phyloP scores from a whole-genome alignment of 2,113 vertebrate species.

The Pagrus major region DNA sequence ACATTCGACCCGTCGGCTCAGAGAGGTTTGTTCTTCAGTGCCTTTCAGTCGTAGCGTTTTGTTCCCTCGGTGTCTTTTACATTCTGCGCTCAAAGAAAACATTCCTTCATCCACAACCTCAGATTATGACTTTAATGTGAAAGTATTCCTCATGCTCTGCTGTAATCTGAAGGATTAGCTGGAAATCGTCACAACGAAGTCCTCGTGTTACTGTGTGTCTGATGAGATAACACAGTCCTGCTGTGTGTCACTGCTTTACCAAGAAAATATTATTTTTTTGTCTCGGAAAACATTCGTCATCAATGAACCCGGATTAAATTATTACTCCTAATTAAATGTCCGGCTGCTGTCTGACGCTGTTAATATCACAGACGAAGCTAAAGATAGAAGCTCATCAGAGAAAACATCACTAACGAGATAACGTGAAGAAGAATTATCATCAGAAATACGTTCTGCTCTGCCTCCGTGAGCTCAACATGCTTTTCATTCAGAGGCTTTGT shows the following conservation, averaged over 20 bases:
- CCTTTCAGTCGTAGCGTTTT: too few relatives aligned
- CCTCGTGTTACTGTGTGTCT: background rate
- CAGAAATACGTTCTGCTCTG: slow-evolving; percentile 35
- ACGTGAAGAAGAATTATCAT: slow-evolving; percentile 29
- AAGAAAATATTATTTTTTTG: background rate
- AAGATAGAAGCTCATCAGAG: slow-evolving; percentile 36
- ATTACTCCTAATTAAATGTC: slow-evolving; percentile 62
- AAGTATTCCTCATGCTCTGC: background rate
- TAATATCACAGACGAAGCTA: slow-evolving; percentile 33
- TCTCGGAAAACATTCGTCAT: slow-evolving; percentile 38
- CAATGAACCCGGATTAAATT: slow-evolving; percentile 24
- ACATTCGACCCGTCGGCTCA: too few relatives aligned
- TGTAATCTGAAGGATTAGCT: too few relatives aligned
- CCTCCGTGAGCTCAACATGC: slow-evolving; percentile 32
- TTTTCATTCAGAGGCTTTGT: slow-evolving; percentile 47
- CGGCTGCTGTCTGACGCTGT: slow-evolving; percentile 37
- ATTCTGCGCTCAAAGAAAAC: too few relatives aligned
- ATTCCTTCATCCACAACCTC: too few relatives aligned
- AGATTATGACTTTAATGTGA: background rate
- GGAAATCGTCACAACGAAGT: background rate
- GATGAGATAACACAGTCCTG: background rate
- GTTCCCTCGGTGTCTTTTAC: too few relatives aligned
- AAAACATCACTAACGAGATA: slow-evolving; percentile 38
- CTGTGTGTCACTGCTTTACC: background rate
- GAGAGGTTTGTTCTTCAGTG: too few relatives aligned